phyloP scores from a whole-genome alignment of 2,797 vertebrate genomes.

The Notoglanidium macrostoma region DNA sequence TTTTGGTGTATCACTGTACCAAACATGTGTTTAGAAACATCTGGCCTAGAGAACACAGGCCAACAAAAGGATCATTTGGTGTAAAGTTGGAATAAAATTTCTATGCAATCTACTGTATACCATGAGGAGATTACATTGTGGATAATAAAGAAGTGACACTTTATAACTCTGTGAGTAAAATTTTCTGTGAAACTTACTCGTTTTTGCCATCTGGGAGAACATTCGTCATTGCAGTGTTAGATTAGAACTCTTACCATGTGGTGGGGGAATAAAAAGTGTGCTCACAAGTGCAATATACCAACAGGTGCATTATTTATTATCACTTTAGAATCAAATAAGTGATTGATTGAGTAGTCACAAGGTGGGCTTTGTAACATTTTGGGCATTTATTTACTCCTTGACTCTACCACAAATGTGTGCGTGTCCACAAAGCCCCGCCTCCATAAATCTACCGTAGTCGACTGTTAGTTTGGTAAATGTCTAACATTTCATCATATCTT shows the following conservation, averaged over 20 bases:
- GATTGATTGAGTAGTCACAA: not conserved
- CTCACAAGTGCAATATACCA: not conserved
- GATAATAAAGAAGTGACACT: not conserved
- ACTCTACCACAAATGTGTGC: not conserved
- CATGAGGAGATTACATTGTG: not conserved
- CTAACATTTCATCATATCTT: not conserved
- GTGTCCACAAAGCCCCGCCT: not conserved
- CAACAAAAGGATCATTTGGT: not conserved
- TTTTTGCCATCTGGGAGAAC: not conserved
- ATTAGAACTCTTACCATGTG: not conserved
- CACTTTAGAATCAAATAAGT: not conserved
- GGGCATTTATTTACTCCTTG: not conserved
- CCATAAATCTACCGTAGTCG: not conserved
- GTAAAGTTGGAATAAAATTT: not conserved
- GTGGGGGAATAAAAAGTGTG: not conserved
- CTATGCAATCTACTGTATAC: not conserved
- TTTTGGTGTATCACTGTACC: not conserved
- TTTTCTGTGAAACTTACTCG: not conserved
- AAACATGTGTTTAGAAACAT: not conserved
- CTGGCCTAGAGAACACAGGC: not conserved
- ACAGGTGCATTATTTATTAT: not conserved
- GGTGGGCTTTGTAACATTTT: not conserved
- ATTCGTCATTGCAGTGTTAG: not conserved
- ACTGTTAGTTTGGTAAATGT: not conserved
- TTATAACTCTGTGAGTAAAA: not conserved